Evolutionary conservation across 2,113 vertebrate genomes (phyloP).

Genomic region (Brachyistius frenatus): DNA sequence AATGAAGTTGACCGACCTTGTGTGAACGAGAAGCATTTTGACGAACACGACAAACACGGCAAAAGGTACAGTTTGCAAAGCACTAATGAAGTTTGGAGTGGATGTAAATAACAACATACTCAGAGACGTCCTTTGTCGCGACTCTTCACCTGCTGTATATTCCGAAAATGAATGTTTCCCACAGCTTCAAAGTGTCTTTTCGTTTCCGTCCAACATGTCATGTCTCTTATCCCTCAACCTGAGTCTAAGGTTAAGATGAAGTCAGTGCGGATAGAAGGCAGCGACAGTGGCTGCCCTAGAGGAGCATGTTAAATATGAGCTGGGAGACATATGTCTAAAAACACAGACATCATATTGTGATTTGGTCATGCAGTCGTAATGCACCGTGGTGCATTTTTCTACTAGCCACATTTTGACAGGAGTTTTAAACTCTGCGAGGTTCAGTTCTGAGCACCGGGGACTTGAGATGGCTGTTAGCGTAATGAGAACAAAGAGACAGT

Average conservation of each 20-base stretch:
- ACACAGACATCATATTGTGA: not conserved
- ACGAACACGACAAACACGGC: constrained; percentile 18
- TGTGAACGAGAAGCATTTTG: constrained; percentile 18
- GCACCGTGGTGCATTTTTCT: constrained; percentile 6
- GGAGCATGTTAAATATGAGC: constrained; percentile 2
- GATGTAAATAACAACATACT: too few relatives aligned
- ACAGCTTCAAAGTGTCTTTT: not conserved
- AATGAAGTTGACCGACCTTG: constrained; percentile 12
- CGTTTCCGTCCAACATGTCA: not conserved
- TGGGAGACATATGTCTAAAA: constrained; percentile 2
- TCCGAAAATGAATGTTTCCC: too few relatives aligned
- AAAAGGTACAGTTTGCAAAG: too few relatives aligned
- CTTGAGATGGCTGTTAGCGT: constrained; percentile 42
- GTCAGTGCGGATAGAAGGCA: not conserved
- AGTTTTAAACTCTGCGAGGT: constrained; percentile 24
- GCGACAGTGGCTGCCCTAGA: constrained; percentile 22
- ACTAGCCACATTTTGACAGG: constrained; percentile 19
- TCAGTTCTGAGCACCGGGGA: constrained; percentile 23
- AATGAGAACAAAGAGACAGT: constrained; percentile 56
- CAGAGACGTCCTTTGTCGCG: too few relatives aligned
- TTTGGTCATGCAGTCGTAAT: not conserved
- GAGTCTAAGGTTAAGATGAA: not conserved
- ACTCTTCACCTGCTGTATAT: too few relatives aligned
- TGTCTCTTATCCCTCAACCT: not conserved
- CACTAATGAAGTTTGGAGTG: too few relatives aligned